A percentile compares a stretch with the other conserved stretches of the same genome.
Conservation (phyloP, 2,113 vertebrate genomes). For the Chrysochloris asiatica region DNA sequence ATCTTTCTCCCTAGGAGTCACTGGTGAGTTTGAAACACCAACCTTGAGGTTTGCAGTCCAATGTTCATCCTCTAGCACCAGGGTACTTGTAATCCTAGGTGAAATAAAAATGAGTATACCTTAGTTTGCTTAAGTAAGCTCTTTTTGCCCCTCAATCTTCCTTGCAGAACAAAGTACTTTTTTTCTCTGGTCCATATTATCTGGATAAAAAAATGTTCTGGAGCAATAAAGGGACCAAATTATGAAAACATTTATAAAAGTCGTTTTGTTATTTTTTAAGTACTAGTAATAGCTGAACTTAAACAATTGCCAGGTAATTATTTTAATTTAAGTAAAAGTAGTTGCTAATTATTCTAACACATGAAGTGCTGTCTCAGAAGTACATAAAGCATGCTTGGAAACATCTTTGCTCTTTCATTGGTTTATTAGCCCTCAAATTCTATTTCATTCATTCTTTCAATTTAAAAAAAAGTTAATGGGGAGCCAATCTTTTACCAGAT, state of each 20-base stretch:
- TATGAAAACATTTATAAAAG: background rate
- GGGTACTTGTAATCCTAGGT: background rate
- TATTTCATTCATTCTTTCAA: background rate
- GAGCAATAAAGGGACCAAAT: background rate
- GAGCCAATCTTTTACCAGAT: background rate
- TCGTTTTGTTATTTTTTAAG: slow-evolving; percentile 1
- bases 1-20: too few species aligned
- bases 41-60: too few species aligned
- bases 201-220: background rate
- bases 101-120: background rate
- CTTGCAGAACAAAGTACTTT: background rate
- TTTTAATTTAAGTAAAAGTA: background rate
- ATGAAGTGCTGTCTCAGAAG: background rate
- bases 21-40: too few species aligned
- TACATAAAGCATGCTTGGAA: background rate
- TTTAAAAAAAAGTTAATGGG: background rate
- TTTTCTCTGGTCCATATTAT: background rate
- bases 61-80: too few species aligned
- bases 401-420: background rate
- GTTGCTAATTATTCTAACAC: slow-evolving; percentile 42
- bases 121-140: background rate
- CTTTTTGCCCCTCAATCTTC: background rate
- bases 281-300: slow-evolving; percentile 6
- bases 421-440: background rate
- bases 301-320: slow-evolving; percentile 31